Evolutionary conservation across 2,113 vertebrate species (phyloP), one percentile per base, ranked within the genome.

Genomic region (Lates calcarifer): DNA sequence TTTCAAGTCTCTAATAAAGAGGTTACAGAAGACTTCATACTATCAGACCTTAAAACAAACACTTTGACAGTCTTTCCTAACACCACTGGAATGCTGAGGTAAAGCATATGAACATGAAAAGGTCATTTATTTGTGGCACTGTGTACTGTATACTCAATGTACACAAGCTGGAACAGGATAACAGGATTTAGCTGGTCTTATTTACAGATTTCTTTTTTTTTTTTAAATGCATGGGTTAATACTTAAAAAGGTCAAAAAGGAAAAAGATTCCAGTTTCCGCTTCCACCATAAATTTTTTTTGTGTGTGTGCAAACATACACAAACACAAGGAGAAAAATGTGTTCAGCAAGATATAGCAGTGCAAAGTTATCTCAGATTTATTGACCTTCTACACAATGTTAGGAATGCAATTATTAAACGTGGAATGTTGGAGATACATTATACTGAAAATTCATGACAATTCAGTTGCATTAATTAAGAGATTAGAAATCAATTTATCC

Each of bases 1-100:
- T 86, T 89, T 84, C 70, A 86, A 90, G 90, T 93, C 87, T 87
- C 88, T 91, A 93, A 86, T 78, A 74, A 78, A 90, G 76, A 87
- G 69, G 55, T 86, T 82, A 91, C 69, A 92, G 84, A 88, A 62
- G 84, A 91, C 75, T 84, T 83, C 68, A 67, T 80, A 89, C 62
- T 81, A 87, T 84, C 66, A 80, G 78, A 87, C 81, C 79, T 80
- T 49, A 85, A 83, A 79, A 89, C 82, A 85, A 90, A 90, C 85
- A 89, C 81, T 82, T 72, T 29, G 61, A 89, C 72, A 85, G 26
- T 83, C 77, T 85, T 51, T 82, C 86, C 78, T 76, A 89, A 87
- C 84, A 87, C 81, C 73, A 81, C 79, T 84, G 85, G 87, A 92
- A 90, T 79, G 92, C 90, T 83, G 86, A 91, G 90, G 92, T 90